These are phyloP conservation scores for Eulimnadia texana DNA, from an alignment of 1,140 invertebrate genomes.

Conservation along the genomic window DNA sequence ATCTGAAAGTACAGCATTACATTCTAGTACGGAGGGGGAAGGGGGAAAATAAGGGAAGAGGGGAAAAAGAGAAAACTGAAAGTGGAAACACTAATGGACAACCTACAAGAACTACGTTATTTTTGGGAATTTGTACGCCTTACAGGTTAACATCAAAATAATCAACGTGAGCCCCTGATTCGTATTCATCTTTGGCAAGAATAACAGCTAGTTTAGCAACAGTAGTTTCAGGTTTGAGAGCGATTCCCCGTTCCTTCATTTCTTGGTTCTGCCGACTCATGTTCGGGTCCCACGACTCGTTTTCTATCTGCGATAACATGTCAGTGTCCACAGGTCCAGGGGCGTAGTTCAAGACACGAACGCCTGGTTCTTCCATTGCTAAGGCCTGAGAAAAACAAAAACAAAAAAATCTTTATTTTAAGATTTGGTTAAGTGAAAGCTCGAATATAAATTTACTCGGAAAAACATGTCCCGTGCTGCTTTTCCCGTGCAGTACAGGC, in stretches of 20 bases:
- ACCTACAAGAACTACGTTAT: no score
- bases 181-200: conserved; percentile 53
- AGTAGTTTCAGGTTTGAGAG: conserved; percentile 61
- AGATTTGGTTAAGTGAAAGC: no score
- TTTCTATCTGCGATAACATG: conserved; percentile 58
- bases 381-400: conserved; percentile 2
- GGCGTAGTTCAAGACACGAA: conserved; percentile 76
- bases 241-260: conserved; percentile 36
- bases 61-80: no score
- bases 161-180: conserved; percentile 71
- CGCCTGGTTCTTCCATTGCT: conserved; percentile 57
- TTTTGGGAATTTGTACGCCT: neutral
- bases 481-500: conserved; percentile 72
- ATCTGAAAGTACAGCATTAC: no score
- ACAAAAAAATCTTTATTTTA: neutral
- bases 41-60: no score
- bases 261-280: conserved; percentile 45
- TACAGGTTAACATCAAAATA: conserved; percentile 48
- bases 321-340: conserved; percentile 85
- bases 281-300: conserved; percentile 40
- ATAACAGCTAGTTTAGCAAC: conserved; percentile 54
- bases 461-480: conserved; percentile 88
- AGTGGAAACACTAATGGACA: no score
- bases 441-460: conserved; percentile 36
- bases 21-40: no score